These are phyloP conservation scores for Podarcis muralis DNA, from an alignment of 2,113 vertebrate species.

Conservation along the genomic window DNA sequence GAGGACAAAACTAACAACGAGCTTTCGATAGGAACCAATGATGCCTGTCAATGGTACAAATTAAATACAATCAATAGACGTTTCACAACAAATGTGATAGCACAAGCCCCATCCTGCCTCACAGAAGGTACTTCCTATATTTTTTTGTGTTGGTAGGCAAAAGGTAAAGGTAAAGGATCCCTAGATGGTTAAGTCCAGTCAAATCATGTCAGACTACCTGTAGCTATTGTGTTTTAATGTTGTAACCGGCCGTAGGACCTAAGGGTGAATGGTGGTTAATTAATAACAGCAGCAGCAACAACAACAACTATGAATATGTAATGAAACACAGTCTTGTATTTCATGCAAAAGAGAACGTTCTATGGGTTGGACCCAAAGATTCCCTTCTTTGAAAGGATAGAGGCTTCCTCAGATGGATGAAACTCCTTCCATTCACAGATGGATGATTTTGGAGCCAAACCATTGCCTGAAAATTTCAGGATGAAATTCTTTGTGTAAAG, in stretches of 20 bases:
- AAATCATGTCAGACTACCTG: neutral
- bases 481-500: neutral
- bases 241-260: no score
- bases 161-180: no score
- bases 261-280: no score
- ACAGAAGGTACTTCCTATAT: neutral
- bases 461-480: neutral
- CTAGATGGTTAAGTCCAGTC: neutral
- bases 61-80: neutral
- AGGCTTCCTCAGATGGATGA: neutral
- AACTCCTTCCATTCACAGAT: neutral
- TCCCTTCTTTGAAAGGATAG: neutral
- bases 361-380: neutral
- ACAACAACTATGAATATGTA: neutral
- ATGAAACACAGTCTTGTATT: neutral
- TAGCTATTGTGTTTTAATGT: no score
- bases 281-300: no score
- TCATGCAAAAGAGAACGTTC: neutral
- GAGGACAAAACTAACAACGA: neutral
- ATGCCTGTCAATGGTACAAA: neutral
- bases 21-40: no score
- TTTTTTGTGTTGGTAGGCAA: no score
- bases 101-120: neutral
- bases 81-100: neutral
- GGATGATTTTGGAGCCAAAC: neutral